Evolutionary conservation across 2,797 vertebrate species (phyloP).

Genomic region (Parauchenoglanis punctatus): DNA sequence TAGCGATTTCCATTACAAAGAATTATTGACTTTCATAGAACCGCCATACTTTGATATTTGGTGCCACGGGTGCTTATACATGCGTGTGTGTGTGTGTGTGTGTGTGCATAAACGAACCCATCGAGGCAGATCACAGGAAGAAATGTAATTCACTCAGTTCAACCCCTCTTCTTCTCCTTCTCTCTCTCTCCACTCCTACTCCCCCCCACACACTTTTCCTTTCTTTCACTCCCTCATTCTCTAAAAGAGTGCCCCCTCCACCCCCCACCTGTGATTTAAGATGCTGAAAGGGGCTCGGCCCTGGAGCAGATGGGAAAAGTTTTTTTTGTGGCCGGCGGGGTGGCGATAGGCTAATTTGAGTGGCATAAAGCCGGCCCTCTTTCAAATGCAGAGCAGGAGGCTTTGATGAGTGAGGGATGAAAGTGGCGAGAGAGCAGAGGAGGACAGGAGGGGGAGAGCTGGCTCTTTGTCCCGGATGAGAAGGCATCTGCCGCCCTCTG

Average conservation of each 20-base stretch:
- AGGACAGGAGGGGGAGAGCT: constrained; percentile 62
- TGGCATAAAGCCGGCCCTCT: constrained; percentile 68
- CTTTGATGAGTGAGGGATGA: constrained; percentile 79
- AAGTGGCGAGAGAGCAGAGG: constrained; percentile 75
- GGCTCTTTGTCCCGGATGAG: constrained; percentile 78
- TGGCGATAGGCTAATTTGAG: constrained; percentile 75
- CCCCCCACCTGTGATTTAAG: constrained; percentile 66
- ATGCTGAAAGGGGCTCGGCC: constrained; percentile 64
- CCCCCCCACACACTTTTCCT: constrained; percentile 21
- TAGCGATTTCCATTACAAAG: constrained; percentile 78
- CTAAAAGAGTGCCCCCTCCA: constrained; percentile 7
- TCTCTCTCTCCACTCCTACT: constrained; percentile 9
- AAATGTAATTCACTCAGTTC: constrained; percentile 56
- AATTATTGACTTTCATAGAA: constrained; percentile 82
- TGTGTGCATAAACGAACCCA: constrained; percentile 21
- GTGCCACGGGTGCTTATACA: constrained; percentile 46
- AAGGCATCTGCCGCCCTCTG: constrained; percentile 76
- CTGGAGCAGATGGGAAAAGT: constrained; percentile 72
- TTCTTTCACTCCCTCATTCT: constrained; percentile 30
- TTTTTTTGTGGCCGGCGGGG: constrained; percentile 71
- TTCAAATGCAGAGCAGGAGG: constrained; percentile 79
- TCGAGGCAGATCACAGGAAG: constrained; percentile 52
- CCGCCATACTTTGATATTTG: constrained; percentile 74
- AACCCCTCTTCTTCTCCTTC: constrained; percentile 23
- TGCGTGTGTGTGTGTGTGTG: neutral